These are phyloP conservation scores for Ylistrum balloti DNA, from an alignment of 1,140 invertebrate genomes.

Conservation along the genomic window DNA sequence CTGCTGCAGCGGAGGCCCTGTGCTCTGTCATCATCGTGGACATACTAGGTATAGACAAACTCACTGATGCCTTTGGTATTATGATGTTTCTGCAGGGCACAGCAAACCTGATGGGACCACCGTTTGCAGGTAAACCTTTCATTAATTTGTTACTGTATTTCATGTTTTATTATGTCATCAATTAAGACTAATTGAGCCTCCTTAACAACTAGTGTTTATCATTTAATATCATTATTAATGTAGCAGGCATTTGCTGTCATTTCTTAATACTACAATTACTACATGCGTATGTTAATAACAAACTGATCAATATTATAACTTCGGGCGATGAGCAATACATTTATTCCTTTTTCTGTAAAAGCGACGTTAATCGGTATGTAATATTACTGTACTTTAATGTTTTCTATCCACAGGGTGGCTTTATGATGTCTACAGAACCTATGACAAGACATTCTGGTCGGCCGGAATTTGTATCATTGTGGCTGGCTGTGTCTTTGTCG, in stretches of 20 bases:
- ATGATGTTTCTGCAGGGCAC: slow-evolving; percentile 71
- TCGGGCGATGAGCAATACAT: no score
- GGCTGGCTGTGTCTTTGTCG: slow-evolving; percentile 62
- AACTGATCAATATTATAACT: no score
- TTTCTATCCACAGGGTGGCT: slow-evolving; percentile 68
- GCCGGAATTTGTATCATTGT: slow-evolving; percentile 68
- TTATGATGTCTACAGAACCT: slow-evolving; percentile 67
- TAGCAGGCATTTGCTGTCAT: no score
- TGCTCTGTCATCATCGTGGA: slow-evolving; percentile 69
- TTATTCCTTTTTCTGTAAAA: no score
- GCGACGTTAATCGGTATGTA: no score
- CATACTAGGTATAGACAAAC: slow-evolving; percentile 67
- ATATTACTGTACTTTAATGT: background rate
- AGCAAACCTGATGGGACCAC: slow-evolving; percentile 72
- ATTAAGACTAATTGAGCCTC: no score
- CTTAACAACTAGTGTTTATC: no score
- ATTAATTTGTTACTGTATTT: no score
- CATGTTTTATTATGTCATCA: no score
- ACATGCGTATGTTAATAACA: no score
- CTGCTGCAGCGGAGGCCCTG: slow-evolving; percentile 69
- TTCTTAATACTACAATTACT: no score
- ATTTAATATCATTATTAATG: no score
- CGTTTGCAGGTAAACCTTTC: slow-evolving; percentile 72
- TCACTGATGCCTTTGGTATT: slow-evolving; percentile 72
- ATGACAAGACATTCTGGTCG: slow-evolving; percentile 68